Percentiles rank a stretch among this genome's conserved stretches.
These are phyloP conservation scores for Pomacea canaliculata DNA, from an alignment of 2,888 invertebrate genomes.

Conservation along the genomic window DNA sequence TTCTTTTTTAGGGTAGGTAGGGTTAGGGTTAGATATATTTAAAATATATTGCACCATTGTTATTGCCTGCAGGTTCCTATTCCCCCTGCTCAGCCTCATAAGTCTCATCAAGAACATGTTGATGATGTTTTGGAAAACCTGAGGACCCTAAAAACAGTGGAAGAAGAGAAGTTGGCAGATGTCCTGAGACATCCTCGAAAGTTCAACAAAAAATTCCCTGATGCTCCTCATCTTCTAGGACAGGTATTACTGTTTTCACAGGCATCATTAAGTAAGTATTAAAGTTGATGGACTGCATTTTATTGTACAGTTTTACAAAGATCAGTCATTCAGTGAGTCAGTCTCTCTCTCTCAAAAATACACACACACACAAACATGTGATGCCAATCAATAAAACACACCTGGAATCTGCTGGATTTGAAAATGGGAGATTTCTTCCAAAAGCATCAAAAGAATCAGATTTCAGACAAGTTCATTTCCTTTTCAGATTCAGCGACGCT, in stretches of 20 bases:
- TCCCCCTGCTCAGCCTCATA: constrained; percentile 43
- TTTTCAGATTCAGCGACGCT: constrained; percentile 56
- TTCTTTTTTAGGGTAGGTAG: too few relatives aligned
- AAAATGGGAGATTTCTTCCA: too few relatives aligned
- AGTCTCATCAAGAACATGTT: constrained; percentile 49
- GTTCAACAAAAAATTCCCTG: constrained; percentile 47
- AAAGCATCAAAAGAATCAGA: too few relatives aligned
- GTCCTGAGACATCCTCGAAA: constrained; percentile 45
- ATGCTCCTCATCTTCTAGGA: constrained; percentile 53
- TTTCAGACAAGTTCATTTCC: not conserved
- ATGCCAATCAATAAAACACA: constrained; percentile 1
- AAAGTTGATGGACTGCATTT: not conserved
- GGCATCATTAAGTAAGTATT: not conserved
- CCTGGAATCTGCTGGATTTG: too few relatives aligned
- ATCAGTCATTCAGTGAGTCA: not conserved
- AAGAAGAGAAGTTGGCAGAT: constrained; percentile 50
- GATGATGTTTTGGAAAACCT: constrained; percentile 47
- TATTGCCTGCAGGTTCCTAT: constrained; percentile 40
- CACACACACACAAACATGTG: too few relatives aligned
- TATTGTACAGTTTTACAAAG: not conserved
- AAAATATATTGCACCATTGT: too few relatives aligned
- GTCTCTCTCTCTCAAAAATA: not conserved
- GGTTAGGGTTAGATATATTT: too few relatives aligned
- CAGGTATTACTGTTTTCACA: constrained; percentile 41
- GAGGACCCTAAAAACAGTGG: constrained; percentile 45